phyloP scores from a whole-genome alignment of 2,888 invertebrate species.

The Torymus texanus region DNA sequence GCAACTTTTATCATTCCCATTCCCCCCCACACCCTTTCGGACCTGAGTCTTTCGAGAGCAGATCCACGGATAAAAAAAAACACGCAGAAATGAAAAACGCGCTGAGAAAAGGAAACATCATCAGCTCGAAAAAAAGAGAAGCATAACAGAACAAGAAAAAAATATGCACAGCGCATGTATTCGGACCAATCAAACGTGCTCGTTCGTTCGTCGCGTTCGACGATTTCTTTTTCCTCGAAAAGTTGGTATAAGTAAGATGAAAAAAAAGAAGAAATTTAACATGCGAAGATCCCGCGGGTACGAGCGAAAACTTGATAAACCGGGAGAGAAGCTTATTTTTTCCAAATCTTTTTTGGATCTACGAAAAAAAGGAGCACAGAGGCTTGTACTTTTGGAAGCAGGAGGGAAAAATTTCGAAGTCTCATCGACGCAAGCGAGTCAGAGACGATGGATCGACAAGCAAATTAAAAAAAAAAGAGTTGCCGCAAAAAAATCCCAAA shows the following conservation, averaged over 20 bases:
- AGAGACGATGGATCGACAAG: constrained; percentile 45
- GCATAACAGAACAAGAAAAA: constrained; percentile 53
- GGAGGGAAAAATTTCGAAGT: constrained; percentile 39
- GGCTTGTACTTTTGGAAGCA: constrained; percentile 44
- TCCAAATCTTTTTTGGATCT: not conserved
- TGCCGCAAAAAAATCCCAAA: constrained; percentile 61
- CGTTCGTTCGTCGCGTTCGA: constrained; percentile 62
- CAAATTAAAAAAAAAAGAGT: constrained; percentile 38
- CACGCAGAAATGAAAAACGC: constrained; percentile 35
- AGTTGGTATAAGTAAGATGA: constrained; percentile 41
- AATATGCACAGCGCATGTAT: constrained; percentile 58
- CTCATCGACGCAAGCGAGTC: constrained; percentile 34
- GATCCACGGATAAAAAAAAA: constrained; percentile 45
- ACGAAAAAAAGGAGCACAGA: not conserved
- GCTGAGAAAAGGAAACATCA: constrained; percentile 5
- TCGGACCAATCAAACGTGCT: constrained; percentile 59
- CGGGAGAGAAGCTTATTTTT: constrained; percentile 45
- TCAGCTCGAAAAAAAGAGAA: constrained; percentile 33
- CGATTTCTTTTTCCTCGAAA: constrained; percentile 63
- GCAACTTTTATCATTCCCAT: constrained; percentile 52
- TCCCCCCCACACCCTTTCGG: constrained; percentile 54
- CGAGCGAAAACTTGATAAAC: constrained; percentile 25
- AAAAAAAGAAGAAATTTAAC: not conserved
- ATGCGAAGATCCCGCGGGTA: constrained; percentile 37
- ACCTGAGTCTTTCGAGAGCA: constrained; percentile 57